A percentile compares a stretch with the other conserved stretches of the same genome.
phyloP scores from a whole-genome alignment of 2,888 invertebrate species.

The Tanaodytes sp. region DNA sequence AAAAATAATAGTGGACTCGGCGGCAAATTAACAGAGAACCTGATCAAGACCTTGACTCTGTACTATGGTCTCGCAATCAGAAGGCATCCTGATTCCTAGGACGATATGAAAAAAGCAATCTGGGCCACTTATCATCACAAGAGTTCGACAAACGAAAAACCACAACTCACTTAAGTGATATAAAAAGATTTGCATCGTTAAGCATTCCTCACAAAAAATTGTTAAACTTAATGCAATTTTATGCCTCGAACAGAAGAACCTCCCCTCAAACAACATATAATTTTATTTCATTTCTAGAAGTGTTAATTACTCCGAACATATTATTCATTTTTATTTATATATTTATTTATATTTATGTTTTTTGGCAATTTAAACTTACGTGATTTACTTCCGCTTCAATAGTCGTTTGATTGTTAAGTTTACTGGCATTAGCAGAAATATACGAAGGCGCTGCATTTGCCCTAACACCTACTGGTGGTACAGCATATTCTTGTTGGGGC shows the following conservation, averaged over 20 bases:
- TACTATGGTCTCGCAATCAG: conserved; percentile 17
- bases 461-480: conserved; percentile 77
- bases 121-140: conserved; percentile 18
- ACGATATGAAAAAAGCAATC: too few relatives aligned
- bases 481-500: conserved; percentile 77
- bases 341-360: too few relatives aligned
- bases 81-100: neutral
- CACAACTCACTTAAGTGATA: too few relatives aligned
- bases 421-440: conserved; percentile 75
- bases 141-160: conserved; percentile 13
- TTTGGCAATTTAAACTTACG: conserved; percentile 63
- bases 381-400: conserved; percentile 71
- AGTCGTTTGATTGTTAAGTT: conserved; percentile 67
- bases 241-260: too few relatives aligned
- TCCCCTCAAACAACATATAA: too few relatives aligned
- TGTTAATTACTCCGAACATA: too few relatives aligned
- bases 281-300: too few relatives aligned
- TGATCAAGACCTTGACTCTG: conserved; percentile 7
- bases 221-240: too few relatives aligned
- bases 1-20: conserved; percentile 23
- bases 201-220: too few relatives aligned
- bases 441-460: conserved; percentile 83
- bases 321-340: too few relatives aligned
- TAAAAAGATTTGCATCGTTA: too few relatives aligned
- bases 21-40: conserved; percentile 55